Conservation (phyloP, 1,140 invertebrate species). For the Catajapyx aquilonaris region DNA sequence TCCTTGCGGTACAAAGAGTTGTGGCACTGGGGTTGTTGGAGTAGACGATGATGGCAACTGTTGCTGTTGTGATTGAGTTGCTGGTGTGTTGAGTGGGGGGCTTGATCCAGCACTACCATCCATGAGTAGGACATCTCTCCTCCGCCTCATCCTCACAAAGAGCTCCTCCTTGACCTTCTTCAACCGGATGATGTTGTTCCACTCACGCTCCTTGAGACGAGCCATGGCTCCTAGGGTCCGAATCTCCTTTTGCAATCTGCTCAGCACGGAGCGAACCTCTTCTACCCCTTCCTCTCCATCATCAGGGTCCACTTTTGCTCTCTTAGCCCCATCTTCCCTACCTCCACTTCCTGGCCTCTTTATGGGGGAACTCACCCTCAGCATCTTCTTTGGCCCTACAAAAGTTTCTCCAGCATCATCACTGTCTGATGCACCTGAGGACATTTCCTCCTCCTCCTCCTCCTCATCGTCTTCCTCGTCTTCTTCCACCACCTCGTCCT, state of each 20-base stretch:
- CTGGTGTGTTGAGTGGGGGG: neutral
- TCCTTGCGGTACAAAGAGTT: neutral
- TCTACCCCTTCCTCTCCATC: no score
- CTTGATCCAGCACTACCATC: constrained; percentile 4
- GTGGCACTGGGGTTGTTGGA: neutral
- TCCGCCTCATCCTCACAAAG: constrained; percentile 37
- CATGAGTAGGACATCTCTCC: constrained; percentile 33
- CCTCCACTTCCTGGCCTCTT: no score
- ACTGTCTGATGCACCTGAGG: no score
- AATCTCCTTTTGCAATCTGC: constrained; percentile 25
- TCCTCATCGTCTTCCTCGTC: no score
- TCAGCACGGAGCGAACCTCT: neutral
- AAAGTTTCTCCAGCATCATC: no score
- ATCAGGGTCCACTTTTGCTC: no score
- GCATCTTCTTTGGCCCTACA: no score
- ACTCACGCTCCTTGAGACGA: constrained; percentile 55
- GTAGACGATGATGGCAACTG: neutral
- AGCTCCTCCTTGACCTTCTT: constrained; percentile 65
- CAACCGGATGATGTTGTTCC: constrained; percentile 54
- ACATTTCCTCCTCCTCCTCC: no score
- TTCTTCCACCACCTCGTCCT: no score
- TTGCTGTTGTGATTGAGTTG: neutral
- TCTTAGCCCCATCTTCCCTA: no score
- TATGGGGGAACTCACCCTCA: no score
- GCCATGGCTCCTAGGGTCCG: constrained; percentile 40